Percentiles rank a stretch among this genome's conserved stretches.
Conservation (phyloP, 2,797 vertebrate genomes). For the Malurus leucopterus region DNA sequence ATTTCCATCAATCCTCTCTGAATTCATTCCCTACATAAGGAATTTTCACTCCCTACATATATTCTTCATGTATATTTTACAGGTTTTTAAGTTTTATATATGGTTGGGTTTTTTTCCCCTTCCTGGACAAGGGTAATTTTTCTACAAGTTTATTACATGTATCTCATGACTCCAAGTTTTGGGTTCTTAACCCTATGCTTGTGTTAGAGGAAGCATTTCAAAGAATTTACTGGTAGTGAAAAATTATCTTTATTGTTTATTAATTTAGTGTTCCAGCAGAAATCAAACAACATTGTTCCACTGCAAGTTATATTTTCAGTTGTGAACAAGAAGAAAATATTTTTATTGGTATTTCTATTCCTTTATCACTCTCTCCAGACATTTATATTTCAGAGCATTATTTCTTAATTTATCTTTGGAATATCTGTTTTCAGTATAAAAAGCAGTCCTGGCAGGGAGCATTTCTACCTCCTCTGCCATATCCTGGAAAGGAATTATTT, state of each 20-base stretch:
- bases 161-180: neutral
- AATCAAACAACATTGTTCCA: neutral
- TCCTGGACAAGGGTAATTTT: neutral
- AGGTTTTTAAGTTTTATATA: neutral
- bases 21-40: neutral
- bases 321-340: neutral
- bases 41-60: neutral
- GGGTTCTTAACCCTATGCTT: neutral
- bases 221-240: neutral
- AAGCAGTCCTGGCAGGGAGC: neutral
- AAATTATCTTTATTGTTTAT: neutral
- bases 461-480: neutral
- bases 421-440: neutral
- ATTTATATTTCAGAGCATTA: neutral
- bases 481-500: neutral
- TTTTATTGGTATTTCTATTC: neutral
- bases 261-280: neutral
- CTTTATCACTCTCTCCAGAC: neutral
- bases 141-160: neutral
- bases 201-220: neutral
- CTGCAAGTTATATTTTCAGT: neutral
- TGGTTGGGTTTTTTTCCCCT: neutral
- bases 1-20: neutral
- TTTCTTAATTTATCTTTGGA: neutral
- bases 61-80: neutral